Percentiles rank a stretch among this genome's conserved stretches.
phyloP scores from a whole-genome alignment of 2,888 invertebrate species.

The Orthonevra nobilis region DNA sequence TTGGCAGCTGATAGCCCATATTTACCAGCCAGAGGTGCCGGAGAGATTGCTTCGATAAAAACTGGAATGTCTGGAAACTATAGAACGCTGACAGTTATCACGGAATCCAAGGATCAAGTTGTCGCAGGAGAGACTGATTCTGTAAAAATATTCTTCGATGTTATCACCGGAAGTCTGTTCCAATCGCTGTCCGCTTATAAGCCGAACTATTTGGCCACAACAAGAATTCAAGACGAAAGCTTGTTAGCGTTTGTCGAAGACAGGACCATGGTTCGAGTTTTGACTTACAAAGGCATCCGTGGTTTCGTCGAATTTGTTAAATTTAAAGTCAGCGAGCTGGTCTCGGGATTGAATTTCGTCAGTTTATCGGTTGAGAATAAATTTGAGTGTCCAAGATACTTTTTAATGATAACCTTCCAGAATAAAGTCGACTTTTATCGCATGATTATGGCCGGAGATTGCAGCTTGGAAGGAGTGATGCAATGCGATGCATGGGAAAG shows the following conservation, averaged over 20 bases:
- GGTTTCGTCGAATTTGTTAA: slow-evolving; percentile 77
- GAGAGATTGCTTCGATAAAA: slow-evolving; percentile 77
- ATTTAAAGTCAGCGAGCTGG: slow-evolving; percentile 65
- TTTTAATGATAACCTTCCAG: slow-evolving; percentile 71
- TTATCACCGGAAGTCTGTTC: slow-evolving; percentile 79
- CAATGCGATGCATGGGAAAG: too few species aligned
- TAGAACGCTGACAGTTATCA: slow-evolving; percentile 78
- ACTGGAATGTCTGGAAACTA: slow-evolving; percentile 74
- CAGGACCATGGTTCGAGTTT: slow-evolving; percentile 73
- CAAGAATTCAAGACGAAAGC: slow-evolving; percentile 80
- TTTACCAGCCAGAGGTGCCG: slow-evolving; percentile 74
- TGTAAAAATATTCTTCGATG: slow-evolving; percentile 81
- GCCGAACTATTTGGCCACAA: slow-evolving; percentile 80
- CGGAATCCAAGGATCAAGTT: slow-evolving; percentile 61
- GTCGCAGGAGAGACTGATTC: slow-evolving; percentile 73
- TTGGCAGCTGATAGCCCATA: slow-evolving; percentile 73
- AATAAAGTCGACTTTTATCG: slow-evolving; percentile 75
- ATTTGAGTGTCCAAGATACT: slow-evolving; percentile 69
- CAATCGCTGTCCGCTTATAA: slow-evolving; percentile 81
- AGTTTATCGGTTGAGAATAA: slow-evolving; percentile 50
- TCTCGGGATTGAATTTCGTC: slow-evolving; percentile 72
- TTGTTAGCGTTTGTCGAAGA: slow-evolving; percentile 81
- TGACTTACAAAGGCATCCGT: slow-evolving; percentile 77
- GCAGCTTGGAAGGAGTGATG: slow-evolving; percentile 27
- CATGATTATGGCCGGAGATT: slow-evolving; percentile 72